These are phyloP conservation scores for Mechanitis messenoides DNA, from an alignment of 2,888 invertebrate species.

Conservation along the genomic window DNA sequence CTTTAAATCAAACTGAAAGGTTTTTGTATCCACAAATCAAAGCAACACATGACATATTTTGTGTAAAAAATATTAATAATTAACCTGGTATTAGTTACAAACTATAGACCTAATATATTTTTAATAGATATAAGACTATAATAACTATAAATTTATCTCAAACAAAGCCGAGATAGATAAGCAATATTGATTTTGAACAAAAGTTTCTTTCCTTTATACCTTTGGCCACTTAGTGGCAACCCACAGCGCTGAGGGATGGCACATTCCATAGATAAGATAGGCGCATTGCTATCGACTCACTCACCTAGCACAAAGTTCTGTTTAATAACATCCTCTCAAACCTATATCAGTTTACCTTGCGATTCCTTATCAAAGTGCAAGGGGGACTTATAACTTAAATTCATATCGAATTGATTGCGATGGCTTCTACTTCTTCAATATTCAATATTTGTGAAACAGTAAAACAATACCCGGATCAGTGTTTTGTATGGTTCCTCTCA, in stretches of 20 bases:
- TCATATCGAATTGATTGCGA: too few relatives aligned
- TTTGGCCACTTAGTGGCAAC: slow-evolving; percentile 67
- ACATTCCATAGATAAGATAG: slow-evolving; percentile 72
- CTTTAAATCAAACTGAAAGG: too few relatives aligned
- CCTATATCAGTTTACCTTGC: slow-evolving; percentile 9
- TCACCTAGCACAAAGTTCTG: slow-evolving; percentile 40
- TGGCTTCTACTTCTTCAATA: too few relatives aligned
- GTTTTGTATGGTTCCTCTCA: too few relatives aligned
- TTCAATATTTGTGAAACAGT: too few relatives aligned
- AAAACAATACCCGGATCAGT: too few relatives aligned
- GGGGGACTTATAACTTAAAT: slow-evolving; percentile 9
- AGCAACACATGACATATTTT: too few relatives aligned
- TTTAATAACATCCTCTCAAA: slow-evolving; percentile 17
- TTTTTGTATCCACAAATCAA: too few relatives aligned
- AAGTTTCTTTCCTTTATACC: slow-evolving; percentile 33
- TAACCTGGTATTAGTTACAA: too few relatives aligned
- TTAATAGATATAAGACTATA: background rate
- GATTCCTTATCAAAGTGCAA: slow-evolving; percentile 4
- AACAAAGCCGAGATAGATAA: slow-evolving; percentile 43
- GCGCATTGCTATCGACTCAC: slow-evolving; percentile 61
- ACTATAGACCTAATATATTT: too few relatives aligned
- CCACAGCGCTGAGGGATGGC: slow-evolving; percentile 57
- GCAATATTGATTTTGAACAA: slow-evolving; percentile 60
- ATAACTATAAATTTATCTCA: background rate
- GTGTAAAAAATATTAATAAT: too few relatives aligned